Conservation (phyloP, 2,888 invertebrate species). For the Phyllotreta striolata region DNA sequence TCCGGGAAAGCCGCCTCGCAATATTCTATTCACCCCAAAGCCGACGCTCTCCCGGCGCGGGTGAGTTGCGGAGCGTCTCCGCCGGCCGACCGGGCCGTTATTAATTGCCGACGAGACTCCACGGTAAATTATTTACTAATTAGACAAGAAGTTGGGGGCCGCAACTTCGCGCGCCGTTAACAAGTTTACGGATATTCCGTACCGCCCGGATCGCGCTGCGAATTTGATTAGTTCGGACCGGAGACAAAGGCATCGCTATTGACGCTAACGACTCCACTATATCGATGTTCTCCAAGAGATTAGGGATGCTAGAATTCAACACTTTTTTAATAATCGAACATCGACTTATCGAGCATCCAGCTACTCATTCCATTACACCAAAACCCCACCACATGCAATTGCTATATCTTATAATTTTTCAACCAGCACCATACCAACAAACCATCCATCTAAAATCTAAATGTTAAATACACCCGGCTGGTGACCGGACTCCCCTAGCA, state of each 20-base stretch:
- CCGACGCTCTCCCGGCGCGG: constrained; percentile 33
- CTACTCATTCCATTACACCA: too few species aligned
- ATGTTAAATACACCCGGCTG: constrained; percentile 27
- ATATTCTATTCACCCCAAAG: constrained; percentile 50
- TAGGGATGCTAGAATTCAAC: too few species aligned
- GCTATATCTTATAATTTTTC: too few species aligned
- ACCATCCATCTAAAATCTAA: too few species aligned
- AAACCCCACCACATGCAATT: too few species aligned
- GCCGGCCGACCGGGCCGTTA: constrained; percentile 49
- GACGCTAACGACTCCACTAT: too few species aligned
- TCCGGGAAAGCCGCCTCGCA: constrained; percentile 29
- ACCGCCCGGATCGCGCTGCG: constrained; percentile 36
- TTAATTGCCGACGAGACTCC: constrained; percentile 63
- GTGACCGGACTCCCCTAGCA: neutral
- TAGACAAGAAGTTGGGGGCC: constrained; percentile 60
- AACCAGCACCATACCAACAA: too few species aligned
- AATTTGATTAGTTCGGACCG: constrained; percentile 14
- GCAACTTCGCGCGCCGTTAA: constrained; percentile 57
- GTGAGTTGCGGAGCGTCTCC: constrained; percentile 39
- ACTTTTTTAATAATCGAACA: too few species aligned
- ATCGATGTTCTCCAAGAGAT: too few species aligned
- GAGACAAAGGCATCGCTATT: too few species aligned
- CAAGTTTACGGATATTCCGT: constrained; percentile 55
- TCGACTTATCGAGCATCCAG: too few species aligned
- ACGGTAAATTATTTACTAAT: constrained; percentile 66